A percentile compares a stretch with the other conserved stretches of the same genome.
Evolutionary conservation across 2,113 vertebrate genomes (phyloP).

Genomic region (Propithecus coquereli): DNA sequence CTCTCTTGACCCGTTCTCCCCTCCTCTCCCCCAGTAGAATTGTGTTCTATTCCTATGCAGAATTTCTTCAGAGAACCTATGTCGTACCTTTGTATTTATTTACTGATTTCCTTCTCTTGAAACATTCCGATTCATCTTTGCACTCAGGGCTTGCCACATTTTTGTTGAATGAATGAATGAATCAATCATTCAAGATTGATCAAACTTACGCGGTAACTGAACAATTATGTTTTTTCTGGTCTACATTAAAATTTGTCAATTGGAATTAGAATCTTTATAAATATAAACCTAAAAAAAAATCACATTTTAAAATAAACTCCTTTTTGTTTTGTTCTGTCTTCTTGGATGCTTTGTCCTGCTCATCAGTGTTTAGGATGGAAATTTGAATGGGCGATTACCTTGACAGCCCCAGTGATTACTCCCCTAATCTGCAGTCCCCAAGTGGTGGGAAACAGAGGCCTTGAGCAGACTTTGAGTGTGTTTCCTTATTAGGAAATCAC

Average conservation of each 20-base stretch:
- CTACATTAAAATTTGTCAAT: not conserved
- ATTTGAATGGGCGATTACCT: not conserved
- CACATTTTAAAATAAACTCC: not conserved
- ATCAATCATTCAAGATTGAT: not conserved
- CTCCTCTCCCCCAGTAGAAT: rapidly evolving
- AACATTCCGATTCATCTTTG: not conserved
- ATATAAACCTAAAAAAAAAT: not conserved
- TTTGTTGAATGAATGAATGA: not conserved
- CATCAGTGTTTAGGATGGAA: not conserved
- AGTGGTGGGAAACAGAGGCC: not conserved
- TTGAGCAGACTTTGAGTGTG: not conserved
- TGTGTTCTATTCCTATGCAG: too few relatives aligned
- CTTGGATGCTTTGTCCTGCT: not conserved
- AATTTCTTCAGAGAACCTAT: not conserved
- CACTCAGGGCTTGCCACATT: not conserved
- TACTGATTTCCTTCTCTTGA: not conserved
- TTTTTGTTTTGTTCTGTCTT: slow-evolving; percentile 7
- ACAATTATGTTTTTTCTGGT: not conserved
- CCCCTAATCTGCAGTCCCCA: not conserved
- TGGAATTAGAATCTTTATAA: slow-evolving; percentile 28
- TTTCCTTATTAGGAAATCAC: slow-evolving; percentile 69
- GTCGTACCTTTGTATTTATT: too few relatives aligned
- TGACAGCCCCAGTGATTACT: not conserved
- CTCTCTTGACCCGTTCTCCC: not conserved
- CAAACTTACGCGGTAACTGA: not conserved